Percentiles rank a stretch among this genome's conserved stretches.
Conservation (phyloP, 2,113 vertebrate species). For the Romanogobio albipinnatus region DNA sequence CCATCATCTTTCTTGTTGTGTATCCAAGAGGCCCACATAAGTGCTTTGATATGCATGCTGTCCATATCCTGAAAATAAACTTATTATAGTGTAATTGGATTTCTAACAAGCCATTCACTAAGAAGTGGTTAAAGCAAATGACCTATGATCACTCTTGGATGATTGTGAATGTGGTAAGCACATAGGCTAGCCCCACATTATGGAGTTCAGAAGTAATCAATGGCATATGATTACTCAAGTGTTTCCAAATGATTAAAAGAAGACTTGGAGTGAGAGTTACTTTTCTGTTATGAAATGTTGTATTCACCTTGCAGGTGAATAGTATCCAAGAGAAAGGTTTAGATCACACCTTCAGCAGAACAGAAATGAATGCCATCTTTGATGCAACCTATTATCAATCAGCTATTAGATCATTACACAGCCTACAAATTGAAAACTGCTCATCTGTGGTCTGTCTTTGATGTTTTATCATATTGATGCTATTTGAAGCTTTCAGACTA, state of each 20-base stretch:
- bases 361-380: background rate
- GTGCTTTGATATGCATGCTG: background rate
- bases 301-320: background rate
- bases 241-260: background rate
- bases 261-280: background rate
- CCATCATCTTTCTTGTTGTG: background rate
- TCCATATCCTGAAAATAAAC: slow-evolving; percentile 9
- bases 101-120: slow-evolving; percentile 16
- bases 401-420: slow-evolving; percentile 24
- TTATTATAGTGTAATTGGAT: slow-evolving; percentile 15
- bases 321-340: background rate
- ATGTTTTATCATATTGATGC: slow-evolving; percentile 4
- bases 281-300: background rate
- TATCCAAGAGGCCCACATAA: background rate
- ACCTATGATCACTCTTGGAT: background rate
- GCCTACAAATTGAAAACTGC: slow-evolving; percentile 8
- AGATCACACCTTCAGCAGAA: background rate
- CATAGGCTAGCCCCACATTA: background rate
- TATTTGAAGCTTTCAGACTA: background rate
- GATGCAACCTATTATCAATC: slow-evolving; percentile 1
- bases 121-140: background rate
- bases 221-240: background rate
- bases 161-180: background rate
- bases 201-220: background rate
- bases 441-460: background rate